Conservation (phyloP, 1,140 invertebrate genomes). For the Leptopilina boulardi region DNA sequence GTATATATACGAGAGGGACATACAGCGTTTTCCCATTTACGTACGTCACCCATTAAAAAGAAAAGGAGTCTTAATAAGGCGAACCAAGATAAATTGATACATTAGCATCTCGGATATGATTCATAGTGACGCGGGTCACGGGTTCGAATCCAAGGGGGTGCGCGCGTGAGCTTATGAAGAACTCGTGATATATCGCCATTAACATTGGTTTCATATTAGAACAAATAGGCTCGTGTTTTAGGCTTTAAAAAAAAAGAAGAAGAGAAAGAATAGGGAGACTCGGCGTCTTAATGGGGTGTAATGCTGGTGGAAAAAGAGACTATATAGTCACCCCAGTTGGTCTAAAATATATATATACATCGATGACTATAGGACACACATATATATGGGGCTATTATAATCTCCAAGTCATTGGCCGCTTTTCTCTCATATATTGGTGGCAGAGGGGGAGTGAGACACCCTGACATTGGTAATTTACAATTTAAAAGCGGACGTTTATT, state of each 20-base stretch:
- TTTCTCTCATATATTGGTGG: constrained; percentile 1
- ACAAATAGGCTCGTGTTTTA: constrained; percentile 61
- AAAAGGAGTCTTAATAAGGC: constrained; percentile 70
- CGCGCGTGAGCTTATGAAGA: constrained; percentile 44
- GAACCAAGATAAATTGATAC: constrained; percentile 70
- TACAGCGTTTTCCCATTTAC: constrained; percentile 56
- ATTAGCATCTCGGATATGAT: constrained; percentile 70
- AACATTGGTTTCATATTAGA: constrained; percentile 70
- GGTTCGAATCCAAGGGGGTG: constrained; percentile 51
- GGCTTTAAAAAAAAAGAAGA: constrained; percentile 48
- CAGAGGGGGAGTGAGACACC: constrained; percentile 27
- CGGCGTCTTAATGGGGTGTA: constrained; percentile 50
- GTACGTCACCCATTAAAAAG: constrained; percentile 57
- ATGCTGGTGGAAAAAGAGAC: constrained; percentile 39
- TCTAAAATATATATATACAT: constrained; percentile 38
- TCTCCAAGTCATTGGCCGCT: constrained; percentile 19
- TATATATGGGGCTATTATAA: constrained; percentile 33
- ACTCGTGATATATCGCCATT: constrained; percentile 67
- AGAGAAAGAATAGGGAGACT: too few relatives aligned
- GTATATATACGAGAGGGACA: too few relatives aligned
- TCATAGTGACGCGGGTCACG: constrained; percentile 65
- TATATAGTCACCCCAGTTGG: constrained; percentile 41
- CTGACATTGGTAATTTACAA: constrained; percentile 56
- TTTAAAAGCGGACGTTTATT: constrained; percentile 62
- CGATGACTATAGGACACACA: constrained; percentile 36